phyloP scores from a whole-genome alignment of 2,888 invertebrate species.

The Apamea monoglypha region DNA sequence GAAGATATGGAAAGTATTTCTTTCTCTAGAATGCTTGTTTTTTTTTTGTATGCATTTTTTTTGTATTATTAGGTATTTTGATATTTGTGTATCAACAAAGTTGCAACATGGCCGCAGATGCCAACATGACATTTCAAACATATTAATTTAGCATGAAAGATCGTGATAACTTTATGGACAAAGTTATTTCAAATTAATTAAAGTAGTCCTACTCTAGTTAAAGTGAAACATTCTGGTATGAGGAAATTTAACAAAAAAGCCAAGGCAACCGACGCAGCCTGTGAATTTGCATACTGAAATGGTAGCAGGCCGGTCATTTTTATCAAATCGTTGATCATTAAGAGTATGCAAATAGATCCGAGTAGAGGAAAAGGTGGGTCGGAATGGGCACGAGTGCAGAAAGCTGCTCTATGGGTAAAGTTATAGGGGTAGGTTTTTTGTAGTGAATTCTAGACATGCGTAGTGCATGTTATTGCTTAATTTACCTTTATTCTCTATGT shows the following conservation, averaged over 20 bases:
- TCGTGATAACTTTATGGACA: not conserved
- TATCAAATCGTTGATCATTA: constrained; percentile 46
- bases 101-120: not conserved
- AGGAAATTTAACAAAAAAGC: constrained; percentile 36
- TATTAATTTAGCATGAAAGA: not conserved
- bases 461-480: not conserved
- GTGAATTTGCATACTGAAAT: constrained; percentile 57
- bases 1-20: constrained; percentile 48
- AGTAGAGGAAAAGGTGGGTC: constrained; percentile 37
- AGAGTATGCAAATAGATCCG: constrained; percentile 44
- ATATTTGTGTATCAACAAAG: not conserved
- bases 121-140: constrained; percentile 10
- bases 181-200: constrained; percentile 23
- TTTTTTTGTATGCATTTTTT: not conserved
- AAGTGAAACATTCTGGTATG: constrained; percentile 37
- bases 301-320: constrained; percentile 33
- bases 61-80: not conserved
- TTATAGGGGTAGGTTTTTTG: constrained; percentile 10
- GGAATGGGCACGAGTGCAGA: constrained; percentile 31
- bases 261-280: constrained; percentile 5
- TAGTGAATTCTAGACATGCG: not conserved
- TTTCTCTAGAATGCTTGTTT: not conserved
- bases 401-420: constrained; percentile 6
- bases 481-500: not conserved
- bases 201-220: not conserved